Evolutionary conservation across 2,797 vertebrate genomes (phyloP), one percentile per base, ranked within the genome.

Genomic region (Alfaro cultratus): DNA sequence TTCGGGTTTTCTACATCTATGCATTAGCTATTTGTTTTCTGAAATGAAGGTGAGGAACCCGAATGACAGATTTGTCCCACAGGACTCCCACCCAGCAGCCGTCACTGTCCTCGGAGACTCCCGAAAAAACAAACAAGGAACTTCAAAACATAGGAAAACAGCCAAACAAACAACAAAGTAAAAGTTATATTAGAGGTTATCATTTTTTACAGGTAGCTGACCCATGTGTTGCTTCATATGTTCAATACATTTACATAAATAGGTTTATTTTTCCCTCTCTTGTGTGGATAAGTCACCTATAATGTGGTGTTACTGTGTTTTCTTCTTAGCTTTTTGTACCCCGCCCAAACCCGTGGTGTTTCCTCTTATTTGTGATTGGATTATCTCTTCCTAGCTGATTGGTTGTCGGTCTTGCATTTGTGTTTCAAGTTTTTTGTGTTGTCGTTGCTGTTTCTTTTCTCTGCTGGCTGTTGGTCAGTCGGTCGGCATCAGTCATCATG

Each of bases 181-280:
- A 83, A 90, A 78, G 86, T 86, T 57, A 79, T 86, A 78, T 88
- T 84, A 62, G 84, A 82, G 78, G 86, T 89, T 81, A 85, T 92
- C 10, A 75, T 90, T 89, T 93, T 93, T 91, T 92, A 94, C 92
- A 95, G 93, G 93, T 89, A 81, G 90, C 92, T 92, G 93, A 94
- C 94, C 94, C 93, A 90, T 80, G 90, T 95, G 94, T 92, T 94
- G 94, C 92, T 94, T 94, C 91, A 87, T 92, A 92, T 94, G 90
- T 94, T 95, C 91, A 86, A 93, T 93, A 95, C 94, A 95, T 94
- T 92, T 94, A 94, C 93, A 94, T 93, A 93, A 94, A 94, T 93
- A 94, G 87, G 86, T 89, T 93, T 93, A 92, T 89, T 88, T 89
- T 91, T 90, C 91, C 91, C 85, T 93, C 91, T 90, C 53, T 88